A percentile compares a stretch with the other conserved stretches of the same genome.
phyloP scores from a whole-genome alignment of 2,113 vertebrate species.

The Gobio gobio region DNA sequence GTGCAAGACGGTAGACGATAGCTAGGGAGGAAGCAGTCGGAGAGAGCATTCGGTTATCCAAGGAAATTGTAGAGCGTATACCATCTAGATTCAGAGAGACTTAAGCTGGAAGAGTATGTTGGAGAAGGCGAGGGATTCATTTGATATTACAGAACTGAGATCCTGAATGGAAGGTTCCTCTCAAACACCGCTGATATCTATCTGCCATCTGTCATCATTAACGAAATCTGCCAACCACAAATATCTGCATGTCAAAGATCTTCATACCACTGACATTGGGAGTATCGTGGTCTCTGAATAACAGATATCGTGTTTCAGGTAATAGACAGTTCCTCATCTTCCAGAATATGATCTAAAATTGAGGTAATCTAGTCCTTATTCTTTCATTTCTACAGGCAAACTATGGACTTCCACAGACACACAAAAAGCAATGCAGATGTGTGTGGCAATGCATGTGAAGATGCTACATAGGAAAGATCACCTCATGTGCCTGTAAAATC shows the following conservation, averaged over 20 bases:
- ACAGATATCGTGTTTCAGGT: not conserved
- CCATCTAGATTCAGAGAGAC: not conserved
- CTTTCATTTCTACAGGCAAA: not conserved
- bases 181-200: not conserved
- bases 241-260: not conserved
- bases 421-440: constrained; percentile 2
- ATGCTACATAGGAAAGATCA: not conserved
- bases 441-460: not conserved
- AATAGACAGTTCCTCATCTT: constrained; percentile 41
- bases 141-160: not conserved
- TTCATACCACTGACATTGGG: not conserved
- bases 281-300: not conserved
- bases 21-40: not conserved
- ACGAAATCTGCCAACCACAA: not conserved
- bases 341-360: constrained; percentile 1
- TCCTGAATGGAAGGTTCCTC: not conserved
- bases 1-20: not conserved
- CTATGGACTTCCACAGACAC: not conserved
- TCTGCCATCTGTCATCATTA: not conserved
- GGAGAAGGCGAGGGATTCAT: not conserved
- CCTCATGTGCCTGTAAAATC: constrained; percentile 40
- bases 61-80: not conserved
- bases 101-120: not conserved
- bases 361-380: constrained; percentile 24
- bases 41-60: not conserved